Evolutionary conservation across 2,888 invertebrate genomes (phyloP), one percentile per base, ranked within the genome.

Genomic region (Erebia ligea): DNA sequence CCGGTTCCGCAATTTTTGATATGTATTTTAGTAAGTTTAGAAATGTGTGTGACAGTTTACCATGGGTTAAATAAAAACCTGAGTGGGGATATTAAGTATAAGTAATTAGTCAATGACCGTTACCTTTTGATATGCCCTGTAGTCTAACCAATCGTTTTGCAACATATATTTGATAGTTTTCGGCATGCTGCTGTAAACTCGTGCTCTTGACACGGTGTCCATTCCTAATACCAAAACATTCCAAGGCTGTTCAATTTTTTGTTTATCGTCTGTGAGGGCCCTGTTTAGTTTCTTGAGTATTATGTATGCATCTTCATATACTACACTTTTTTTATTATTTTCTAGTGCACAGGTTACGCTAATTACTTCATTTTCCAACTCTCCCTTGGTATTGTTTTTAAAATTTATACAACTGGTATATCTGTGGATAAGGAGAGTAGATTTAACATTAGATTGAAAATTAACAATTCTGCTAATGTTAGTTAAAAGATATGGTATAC

Each of bases 191-290:
- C 96, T 94, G 40, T 95, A 93, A 67, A 96, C 94, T 86, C 98
- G 97, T 13, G 96, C 93, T 66, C 97, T 93, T 0, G 98, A 98
- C 75, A 98, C 95, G 65, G 97, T 97, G 79, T 98, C 97, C 77
- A 98, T 95, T 34, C 98, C 98, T 25, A 98, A 83, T 77, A 97
- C 86, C n/a, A 98, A 87, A 4, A 98, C 95, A 73, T 93, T 94
- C 86, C 91, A 90, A 40, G 70, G 58, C 8, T 77, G 57, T 13
- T 66, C 64, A 2, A 15, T 50, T 34, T 68, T 50, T 48, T 62
- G 50, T 17, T 52, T 13, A n/a, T 4, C 40, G 5, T 65, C 19
- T 10, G 21, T 6, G 9, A 50, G n/a, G 5, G 13, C 19, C 34
- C 10, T 70, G 42, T 63, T 48, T 52, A 75, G 66, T 76, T 82